A percentile compares a stretch with the other conserved stretches of the same genome.
phyloP scores from a whole-genome alignment of 2,888 invertebrate species.

The Sclerodermus sp. region DNA sequence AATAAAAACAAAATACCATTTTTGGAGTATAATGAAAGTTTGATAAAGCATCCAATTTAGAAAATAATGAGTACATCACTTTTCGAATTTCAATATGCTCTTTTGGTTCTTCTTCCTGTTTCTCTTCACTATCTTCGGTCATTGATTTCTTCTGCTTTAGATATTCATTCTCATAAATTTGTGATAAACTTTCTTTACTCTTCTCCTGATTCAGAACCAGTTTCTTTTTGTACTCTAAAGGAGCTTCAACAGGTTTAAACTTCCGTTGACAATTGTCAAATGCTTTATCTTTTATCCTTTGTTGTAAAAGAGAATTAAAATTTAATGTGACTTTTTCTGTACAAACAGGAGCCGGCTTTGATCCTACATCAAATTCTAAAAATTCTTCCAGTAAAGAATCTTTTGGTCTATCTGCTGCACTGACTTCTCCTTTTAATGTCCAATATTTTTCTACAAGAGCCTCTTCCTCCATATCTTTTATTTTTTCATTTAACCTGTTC shows the following conservation, averaged over 20 bases:
- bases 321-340: slow-evolving; percentile 87
- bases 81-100: slow-evolving; percentile 77
- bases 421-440: slow-evolving; percentile 91
- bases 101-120: slow-evolving; percentile 70
- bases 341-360: slow-evolving; percentile 85
- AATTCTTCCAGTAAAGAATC: slow-evolving; percentile 92
- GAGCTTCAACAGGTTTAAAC: slow-evolving; percentile 80
- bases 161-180: slow-evolving; percentile 91
- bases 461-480: slow-evolving; percentile 71
- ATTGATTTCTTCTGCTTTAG: slow-evolving; percentile 67
- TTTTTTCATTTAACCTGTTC: slow-evolving; percentile 69
- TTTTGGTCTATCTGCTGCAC: slow-evolving; percentile 77
- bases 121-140: slow-evolving; percentile 63
- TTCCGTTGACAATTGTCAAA: slow-evolving; percentile 94
- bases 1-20: slow-evolving; percentile 57
- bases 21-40: slow-evolving; percentile 95
- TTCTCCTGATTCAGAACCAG: slow-evolving; percentile 90
- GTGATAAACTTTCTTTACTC: slow-evolving; percentile 87
- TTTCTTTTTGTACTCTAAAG: slow-evolving; percentile 83
- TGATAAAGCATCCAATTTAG: slow-evolving; percentile 86
- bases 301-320: slow-evolving; percentile 88
- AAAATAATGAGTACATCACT: slow-evolving; percentile 75
- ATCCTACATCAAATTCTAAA: slow-evolving; percentile 84
- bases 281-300: slow-evolving; percentile 87
- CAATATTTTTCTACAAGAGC: slow-evolving; percentile 85